These are phyloP conservation scores for Pipistrellus kuhlii DNA, from an alignment of 2,797 vertebrate species.

Conservation along the genomic window DNA sequence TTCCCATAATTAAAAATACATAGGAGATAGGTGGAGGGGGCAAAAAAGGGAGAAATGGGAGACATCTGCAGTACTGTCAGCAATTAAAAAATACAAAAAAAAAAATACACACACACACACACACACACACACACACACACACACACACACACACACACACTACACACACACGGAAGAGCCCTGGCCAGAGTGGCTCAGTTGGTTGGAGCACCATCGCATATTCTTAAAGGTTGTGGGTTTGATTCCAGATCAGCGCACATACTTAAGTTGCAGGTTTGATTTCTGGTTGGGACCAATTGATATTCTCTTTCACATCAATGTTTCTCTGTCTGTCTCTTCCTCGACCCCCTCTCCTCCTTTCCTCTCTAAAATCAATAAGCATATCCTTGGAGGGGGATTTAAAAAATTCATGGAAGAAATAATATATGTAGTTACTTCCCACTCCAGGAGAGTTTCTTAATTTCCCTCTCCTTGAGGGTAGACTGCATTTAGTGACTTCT, in stretches of 20 bases:
- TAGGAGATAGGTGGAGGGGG: not conserved
- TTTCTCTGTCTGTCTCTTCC: not conserved
- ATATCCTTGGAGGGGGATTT: not conserved
- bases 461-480: not conserved
- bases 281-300: not conserved
- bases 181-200: not conserved
- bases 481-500: not conserved
- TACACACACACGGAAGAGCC: not conserved
- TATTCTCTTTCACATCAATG: not conserved
- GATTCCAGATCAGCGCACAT: not conserved
- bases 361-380: not conserved
- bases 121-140: not conserved
- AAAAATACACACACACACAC: not conserved
- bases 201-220: not conserved
- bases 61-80: not conserved
- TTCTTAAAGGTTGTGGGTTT: not conserved
- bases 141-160: not conserved
- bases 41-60: not conserved
- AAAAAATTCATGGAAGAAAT: slow-evolving; percentile 41
- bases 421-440: not conserved
- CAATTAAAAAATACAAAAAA: not conserved
- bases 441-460: not conserved
- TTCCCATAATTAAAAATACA: slow-evolving; percentile 47
- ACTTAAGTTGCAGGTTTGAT: not conserved
- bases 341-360: not conserved